Evolutionary conservation across 2,113 vertebrate species (phyloP), one percentile per base, ranked within the genome.

Genomic region (Chroicocephalus ridibundus): DNA sequence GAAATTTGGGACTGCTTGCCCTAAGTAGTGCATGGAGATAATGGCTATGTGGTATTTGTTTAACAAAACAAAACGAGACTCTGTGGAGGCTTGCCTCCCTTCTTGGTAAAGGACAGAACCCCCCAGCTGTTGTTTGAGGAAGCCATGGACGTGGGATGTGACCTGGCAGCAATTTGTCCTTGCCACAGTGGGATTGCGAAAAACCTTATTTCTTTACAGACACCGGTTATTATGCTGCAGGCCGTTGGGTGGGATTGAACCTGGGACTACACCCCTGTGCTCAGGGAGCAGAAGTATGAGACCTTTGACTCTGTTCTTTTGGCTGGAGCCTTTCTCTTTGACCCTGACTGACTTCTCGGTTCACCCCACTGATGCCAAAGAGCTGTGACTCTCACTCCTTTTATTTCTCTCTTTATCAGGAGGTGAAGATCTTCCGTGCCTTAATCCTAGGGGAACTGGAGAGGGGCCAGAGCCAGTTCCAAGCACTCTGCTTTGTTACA

Each of bases 371-470:
- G 27, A 36, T 6, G 31, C 16, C 27, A 25, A 34, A 78, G 24
- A 16, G 20, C 16, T 10, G 3, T 61, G 71, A 42, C 64, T 65
- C 76, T 74, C 40, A 60, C 29, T 46, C 38, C 44, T 4, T 42
- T n/a, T 58, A 1, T 69, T 65, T 46, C 4, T 75, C 27, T 82
- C 68, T 72, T 36, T 84, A 27, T 42, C 96, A 99, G 99, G 98
- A 99, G 94, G 99, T 99, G 97, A 99, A 99, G 98, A 99, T 99
- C 93, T 99, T 99, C 98, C 98, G 99, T 58, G 98, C 99, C 27
- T 98, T 99, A 96, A 99, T 99, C 97, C 98, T 99, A 5, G 99
- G 99, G 60, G 99, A 99, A 97, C 98, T 99, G 96, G 99, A 99
- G 94, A 98, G 99, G 88, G 99, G 99, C 38, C 99, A 99, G 97